Evolutionary conservation across 2,888 invertebrate species (phyloP).

Genomic region (Papilio elwesi): DNA sequence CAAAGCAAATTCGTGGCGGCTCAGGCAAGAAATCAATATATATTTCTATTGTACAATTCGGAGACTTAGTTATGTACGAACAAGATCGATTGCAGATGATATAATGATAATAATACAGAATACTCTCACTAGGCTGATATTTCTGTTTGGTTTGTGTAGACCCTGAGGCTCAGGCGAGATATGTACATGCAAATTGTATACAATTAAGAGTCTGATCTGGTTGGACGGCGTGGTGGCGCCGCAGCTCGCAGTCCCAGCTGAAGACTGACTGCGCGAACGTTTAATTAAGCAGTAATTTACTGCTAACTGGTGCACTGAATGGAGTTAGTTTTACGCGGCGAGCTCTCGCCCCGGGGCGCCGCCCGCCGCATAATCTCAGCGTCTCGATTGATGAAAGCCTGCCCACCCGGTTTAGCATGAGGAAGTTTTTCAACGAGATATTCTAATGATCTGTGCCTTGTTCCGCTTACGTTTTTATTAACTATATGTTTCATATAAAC

Average conservation of each 20-base stretch:
- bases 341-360: conserved; percentile 52
- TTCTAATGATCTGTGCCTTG: conserved; percentile 35
- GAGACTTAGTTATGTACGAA: too few species aligned
- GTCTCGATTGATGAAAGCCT: conserved; percentile 52
- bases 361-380: conserved; percentile 53
- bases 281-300: conserved; percentile 70
- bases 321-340: conserved; percentile 51
- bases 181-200: conserved; percentile 61
- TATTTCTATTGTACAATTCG: too few species aligned
- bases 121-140: background rate
- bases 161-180: conserved; percentile 43
- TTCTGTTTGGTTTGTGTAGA: conserved; percentile 12
- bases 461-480: conserved; percentile 38
- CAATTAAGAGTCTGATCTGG: conserved; percentile 52
- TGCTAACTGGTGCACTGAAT: conserved; percentile 61
- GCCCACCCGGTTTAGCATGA: conserved; percentile 39
- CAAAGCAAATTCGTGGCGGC: too few species aligned
- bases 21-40: too few species aligned
- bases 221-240: conserved; percentile 49
- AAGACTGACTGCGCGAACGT: conserved; percentile 54
- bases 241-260: conserved; percentile 44
- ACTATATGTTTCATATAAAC: conserved; percentile 23
- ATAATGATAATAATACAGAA: background rate
- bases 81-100: too few species aligned
- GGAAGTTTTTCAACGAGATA: conserved; percentile 41